Evolutionary conservation across 1,140 invertebrate genomes (phyloP).

Genomic region (Neodiprion fabricii): DNA sequence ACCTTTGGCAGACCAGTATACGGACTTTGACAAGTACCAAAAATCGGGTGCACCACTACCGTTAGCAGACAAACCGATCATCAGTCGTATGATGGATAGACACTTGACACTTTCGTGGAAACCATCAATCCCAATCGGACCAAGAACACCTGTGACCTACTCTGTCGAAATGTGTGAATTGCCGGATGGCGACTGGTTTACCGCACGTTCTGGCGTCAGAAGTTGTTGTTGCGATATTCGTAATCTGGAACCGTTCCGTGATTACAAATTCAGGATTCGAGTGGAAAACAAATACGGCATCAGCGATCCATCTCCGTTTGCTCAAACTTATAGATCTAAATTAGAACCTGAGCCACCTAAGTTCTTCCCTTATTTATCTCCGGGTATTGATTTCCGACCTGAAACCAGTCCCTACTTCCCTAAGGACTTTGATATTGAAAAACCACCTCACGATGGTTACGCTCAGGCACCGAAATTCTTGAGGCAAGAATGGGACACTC

Average conservation of each 20-base stretch:
- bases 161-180: conserved; percentile 92
- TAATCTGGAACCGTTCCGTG: conserved; percentile 83
- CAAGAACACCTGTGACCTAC: conserved; percentile 88
- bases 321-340: conserved; percentile 79
- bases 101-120: conserved; percentile 89
- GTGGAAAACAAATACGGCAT: conserved; percentile 96
- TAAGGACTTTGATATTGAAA: conserved; percentile 87
- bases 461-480: conserved; percentile 84
- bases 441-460: conserved; percentile 83
- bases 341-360: conserved; percentile 81
- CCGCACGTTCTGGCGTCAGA: conserved; percentile 78
- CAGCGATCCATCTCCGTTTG: conserved; percentile 92
- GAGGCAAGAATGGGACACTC: conserved; percentile 81
- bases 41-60: conserved; percentile 83
- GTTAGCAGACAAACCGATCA: conserved; percentile 84
- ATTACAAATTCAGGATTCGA: conserved; percentile 92
- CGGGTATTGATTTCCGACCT: conserved; percentile 84
- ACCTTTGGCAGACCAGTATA: conserved; percentile 80
- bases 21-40: conserved; percentile 83
- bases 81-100: conserved; percentile 86
- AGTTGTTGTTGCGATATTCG: conserved; percentile 85
- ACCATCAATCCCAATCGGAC: conserved; percentile 83
- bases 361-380: conserved; percentile 79
- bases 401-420: conserved; percentile 90
- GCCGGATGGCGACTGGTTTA: conserved; percentile 89